phyloP scores from a whole-genome alignment of 2,888 invertebrate genomes.

The Trichacis sp. region DNA sequence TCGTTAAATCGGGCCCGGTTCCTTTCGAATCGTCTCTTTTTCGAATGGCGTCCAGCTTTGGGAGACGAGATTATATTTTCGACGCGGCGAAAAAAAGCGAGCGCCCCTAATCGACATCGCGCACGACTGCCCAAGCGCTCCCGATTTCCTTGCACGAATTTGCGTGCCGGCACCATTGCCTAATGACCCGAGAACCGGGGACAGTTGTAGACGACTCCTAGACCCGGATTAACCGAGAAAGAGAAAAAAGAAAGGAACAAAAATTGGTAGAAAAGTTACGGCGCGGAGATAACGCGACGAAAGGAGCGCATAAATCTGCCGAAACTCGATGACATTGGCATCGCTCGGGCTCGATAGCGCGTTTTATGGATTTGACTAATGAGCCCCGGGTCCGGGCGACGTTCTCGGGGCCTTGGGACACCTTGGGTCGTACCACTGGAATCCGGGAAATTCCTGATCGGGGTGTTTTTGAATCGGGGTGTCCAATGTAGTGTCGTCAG shows the following conservation, averaged over 20 bases:
- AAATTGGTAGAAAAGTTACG: constrained; percentile 41
- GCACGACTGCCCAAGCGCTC: constrained; percentile 28
- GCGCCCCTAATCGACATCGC: constrained; percentile 40
- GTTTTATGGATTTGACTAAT: constrained; percentile 32
- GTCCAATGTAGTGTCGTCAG: too few species aligned
- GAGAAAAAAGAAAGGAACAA: too few species aligned
- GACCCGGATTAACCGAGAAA: constrained; percentile 20
- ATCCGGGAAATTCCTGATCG: constrained; percentile 46
- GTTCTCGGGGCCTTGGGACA: constrained; percentile 26
- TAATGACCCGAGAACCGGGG: constrained; percentile 49
- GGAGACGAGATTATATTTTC: constrained; percentile 41
- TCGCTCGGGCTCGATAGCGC: constrained; percentile 39
- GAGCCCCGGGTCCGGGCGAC: constrained; percentile 28
- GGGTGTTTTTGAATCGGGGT: too few species aligned
- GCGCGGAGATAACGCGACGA: constrained; percentile 36
- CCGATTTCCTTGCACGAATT: constrained; percentile 48
- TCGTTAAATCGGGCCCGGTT: constrained; percentile 26
- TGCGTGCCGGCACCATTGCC: constrained; percentile 53
- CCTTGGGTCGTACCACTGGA: too few species aligned
- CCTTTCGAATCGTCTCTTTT: constrained; percentile 25
- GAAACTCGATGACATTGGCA: constrained; percentile 39
- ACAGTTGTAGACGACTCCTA: constrained; percentile 21
- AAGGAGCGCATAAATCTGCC: constrained; percentile 40
- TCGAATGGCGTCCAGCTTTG: constrained; percentile 35
- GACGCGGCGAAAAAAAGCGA: constrained; percentile 34